Base-by-base conservation (phyloP, 2,797 vertebrate genomes). In the Meda fulgida region DNA sequence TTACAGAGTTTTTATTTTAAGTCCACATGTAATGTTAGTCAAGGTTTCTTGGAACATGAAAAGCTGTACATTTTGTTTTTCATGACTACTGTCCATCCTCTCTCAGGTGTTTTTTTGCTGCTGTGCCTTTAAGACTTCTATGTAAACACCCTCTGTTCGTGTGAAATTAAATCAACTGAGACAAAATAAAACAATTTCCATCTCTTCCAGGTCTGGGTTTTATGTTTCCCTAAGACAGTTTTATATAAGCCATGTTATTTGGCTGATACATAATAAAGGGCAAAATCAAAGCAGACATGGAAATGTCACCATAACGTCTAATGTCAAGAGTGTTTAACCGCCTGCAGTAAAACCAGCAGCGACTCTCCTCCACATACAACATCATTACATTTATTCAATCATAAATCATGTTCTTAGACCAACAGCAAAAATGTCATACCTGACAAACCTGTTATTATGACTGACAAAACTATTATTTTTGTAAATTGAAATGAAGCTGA, bases 241-340 rank as follows among this genome's bases (percentile, higher is more conserved):
- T 72, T 58, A 71, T 72, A 40, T 14, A 71, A 46, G 21, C 21
- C 14, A 43, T 72, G 77, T 60, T 71, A 70, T 80, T 72, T 40
- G 19, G 9, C 19, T 21, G 16, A 55, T 23, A 55, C 19, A 13
- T 55, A 18, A 26, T 67, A 48, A 58, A 73, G 48, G 48, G 82
- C 73, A 43, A 55, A 43, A 48, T 55, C 69, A 60, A 78, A 78
- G 14, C 60, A 65, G 75, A 38, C 65, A 81, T 78, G 66, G 85
- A 46, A 84, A 84, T 80, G 85, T 85, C 82, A 87, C 21, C 31
- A 26, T n/a, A 65, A 51, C 7, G 3, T 73, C 46, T 38, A 75
- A 85, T 46, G 55, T 80, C 69, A 80, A 16, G 23, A 18, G 23
- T 40, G 71, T 31, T 87, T 29, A 86, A 87, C 84, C 81, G 80